Evolutionary conservation across 1,140 invertebrate genomes (phyloP).

Genomic region (Solenopsis fugax): DNA sequence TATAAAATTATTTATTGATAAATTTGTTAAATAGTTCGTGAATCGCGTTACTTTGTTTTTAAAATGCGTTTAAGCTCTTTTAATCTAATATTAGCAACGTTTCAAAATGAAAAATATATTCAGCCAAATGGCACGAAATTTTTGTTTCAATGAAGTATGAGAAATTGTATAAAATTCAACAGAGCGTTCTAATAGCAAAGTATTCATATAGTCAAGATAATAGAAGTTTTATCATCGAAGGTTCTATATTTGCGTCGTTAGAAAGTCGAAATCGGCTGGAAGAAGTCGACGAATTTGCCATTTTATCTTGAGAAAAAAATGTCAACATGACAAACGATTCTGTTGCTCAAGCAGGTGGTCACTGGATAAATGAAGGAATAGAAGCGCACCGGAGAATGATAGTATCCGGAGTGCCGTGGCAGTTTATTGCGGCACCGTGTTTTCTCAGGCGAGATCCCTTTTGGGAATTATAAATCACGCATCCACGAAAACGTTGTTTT

Average conservation of each 20-base stretch:
- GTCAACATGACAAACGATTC: conserved; percentile 41
- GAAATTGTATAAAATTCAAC: conserved; percentile 1
- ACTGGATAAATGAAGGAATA: conserved; percentile 32
- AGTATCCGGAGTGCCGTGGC: conserved; percentile 54
- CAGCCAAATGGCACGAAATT: neutral
- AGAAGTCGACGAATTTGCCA: neutral
- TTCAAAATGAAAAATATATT: neutral
- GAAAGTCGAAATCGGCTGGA: neutral
- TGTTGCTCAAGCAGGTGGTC: conserved; percentile 1
- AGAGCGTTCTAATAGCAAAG: neutral
- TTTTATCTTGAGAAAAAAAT: conserved; percentile 28
- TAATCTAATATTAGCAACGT: neutral
- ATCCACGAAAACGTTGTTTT: neutral
- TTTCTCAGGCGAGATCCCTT: conserved; percentile 37
- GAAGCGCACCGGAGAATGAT: conserved; percentile 59
- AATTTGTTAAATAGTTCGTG: neutral
- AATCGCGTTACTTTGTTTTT: neutral
- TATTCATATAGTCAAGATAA: neutral
- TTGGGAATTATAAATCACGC: conserved; percentile 51
- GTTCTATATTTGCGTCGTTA: neutral
- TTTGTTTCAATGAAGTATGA: neutral
- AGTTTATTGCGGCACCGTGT: conserved; percentile 69
- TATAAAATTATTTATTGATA: neutral
- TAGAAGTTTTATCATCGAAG: neutral
- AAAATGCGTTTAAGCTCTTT: neutral